Evolutionary conservation across 37 sponge, comb jelly and placozoan species (phyloP).

Genomic region (Haliclona indistincta): DNA sequence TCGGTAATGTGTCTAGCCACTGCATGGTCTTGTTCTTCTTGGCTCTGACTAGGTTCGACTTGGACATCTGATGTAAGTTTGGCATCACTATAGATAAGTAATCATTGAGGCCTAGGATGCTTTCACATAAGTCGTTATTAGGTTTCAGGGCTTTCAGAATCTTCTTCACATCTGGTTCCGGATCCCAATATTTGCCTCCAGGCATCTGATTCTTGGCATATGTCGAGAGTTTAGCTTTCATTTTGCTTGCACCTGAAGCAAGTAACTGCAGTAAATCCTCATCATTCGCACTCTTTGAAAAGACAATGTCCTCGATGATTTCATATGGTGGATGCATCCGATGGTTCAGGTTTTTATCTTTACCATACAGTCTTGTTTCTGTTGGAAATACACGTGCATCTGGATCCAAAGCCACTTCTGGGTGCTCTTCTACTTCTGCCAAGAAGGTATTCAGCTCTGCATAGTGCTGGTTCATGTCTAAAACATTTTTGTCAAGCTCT

Average conservation of each 20-base stretch:
- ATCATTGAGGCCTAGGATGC: conserved; percentile 55
- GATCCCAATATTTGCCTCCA: conserved; percentile 55
- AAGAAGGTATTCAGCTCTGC: conserved; percentile 31
- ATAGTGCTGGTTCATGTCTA: conserved; percentile 36
- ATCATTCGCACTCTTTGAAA: too few species aligned
- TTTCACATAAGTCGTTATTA: conserved; percentile 55
- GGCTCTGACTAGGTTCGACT: conserved; percentile 28
- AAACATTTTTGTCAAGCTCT: conserved; percentile 13
- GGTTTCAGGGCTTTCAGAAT: conserved; percentile 28
- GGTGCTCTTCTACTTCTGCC: conserved; percentile 21
- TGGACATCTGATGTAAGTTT: conserved; percentile 29
- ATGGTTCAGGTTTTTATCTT: conserved; percentile 29
- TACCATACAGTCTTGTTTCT: conserved; percentile 40
- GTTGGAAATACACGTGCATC: conserved; percentile 16
- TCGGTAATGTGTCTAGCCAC: conserved; percentile 26
- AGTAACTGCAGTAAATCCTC: too few species aligned
- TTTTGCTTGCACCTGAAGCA: conserved; percentile 24
- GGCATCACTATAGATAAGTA: conserved; percentile 41
- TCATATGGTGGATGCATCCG: conserved; percentile 16
- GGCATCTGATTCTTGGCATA: conserved; percentile 54
- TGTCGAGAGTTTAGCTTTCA: conserved; percentile 23
- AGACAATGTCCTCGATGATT: not conserved
- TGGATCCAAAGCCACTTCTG: conserved; percentile 27
- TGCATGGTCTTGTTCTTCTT: conserved; percentile 52
- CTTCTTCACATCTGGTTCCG: conserved; percentile 12